Evolutionary conservation across 2,888 invertebrate genomes (phyloP).

Genomic region (Caenorhabditis zanzibari): DNA sequence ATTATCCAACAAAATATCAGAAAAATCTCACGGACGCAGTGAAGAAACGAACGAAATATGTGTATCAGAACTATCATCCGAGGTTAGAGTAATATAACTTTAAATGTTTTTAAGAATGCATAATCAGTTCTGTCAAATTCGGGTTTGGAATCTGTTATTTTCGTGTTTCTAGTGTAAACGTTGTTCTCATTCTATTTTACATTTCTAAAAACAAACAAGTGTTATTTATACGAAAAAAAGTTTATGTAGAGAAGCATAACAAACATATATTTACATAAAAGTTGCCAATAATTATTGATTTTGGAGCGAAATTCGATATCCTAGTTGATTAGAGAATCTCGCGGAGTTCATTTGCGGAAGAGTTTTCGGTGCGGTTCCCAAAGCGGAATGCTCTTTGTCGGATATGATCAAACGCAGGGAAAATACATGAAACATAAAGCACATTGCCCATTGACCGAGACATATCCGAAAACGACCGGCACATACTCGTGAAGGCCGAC

Average conservation of each 20-base stretch:
- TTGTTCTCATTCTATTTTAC: background rate
- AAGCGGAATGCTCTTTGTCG: background rate
- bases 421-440: background rate
- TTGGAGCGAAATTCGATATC: no score
- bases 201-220: no score
- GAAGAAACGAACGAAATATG: slow-evolving; percentile 54
- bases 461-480: background rate
- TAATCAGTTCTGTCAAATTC: slow-evolving; percentile 1
- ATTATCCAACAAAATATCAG: slow-evolving; percentile 51
- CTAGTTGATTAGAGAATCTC: no score
- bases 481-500: background rate
- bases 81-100: slow-evolving; percentile 9
- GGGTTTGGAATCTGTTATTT: slow-evolving; percentile 19
- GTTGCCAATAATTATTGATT: no score
- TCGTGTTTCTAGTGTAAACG: background rate
- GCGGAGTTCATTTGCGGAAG: no score
- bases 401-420: background rate
- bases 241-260: no score
- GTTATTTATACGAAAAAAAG: background rate
- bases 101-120: background rate
- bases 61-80: slow-evolving; percentile 55
- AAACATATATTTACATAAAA: no score
- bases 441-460: background rate
- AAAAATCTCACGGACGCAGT: slow-evolving; percentile 45
- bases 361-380: no score